Percentiles rank a stretch among this genome's conserved stretches.
Evolutionary conservation across 1,140 invertebrate genomes (phyloP).

Genomic region (Macrostomum lignano): DNA sequence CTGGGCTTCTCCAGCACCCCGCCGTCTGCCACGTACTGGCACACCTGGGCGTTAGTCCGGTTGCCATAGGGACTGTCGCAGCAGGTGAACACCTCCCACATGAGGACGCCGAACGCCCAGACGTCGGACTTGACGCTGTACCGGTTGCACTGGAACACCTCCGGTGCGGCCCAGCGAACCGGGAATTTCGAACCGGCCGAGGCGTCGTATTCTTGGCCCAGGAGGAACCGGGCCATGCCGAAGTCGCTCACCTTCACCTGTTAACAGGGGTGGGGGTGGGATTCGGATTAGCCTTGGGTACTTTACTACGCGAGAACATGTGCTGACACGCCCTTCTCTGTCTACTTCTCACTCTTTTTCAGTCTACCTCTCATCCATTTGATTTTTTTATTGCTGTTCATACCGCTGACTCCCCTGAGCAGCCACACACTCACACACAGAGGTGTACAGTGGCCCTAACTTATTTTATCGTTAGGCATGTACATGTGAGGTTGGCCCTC

Average conservation of each 20-base stretch:
- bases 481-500: too few relatives aligned
- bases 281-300: too few relatives aligned
- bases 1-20: conserved; percentile 13
- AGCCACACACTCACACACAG: too few relatives aligned
- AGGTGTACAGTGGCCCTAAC: too few relatives aligned
- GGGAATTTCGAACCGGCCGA: conserved; percentile 81
- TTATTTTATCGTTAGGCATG: too few relatives aligned
- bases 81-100: conserved; percentile 40
- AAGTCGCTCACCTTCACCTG: conserved; percentile 28
- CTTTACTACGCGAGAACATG: too few relatives aligned
- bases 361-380: too few relatives aligned
- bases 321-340: too few relatives aligned
- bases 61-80: conserved; percentile 18
- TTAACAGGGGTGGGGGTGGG: too few relatives aligned
- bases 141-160: conserved; percentile 73
- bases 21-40: conserved; percentile 20
- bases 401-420: too few relatives aligned
- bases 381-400: too few relatives aligned
- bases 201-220: conserved; percentile 80
- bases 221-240: conserved; percentile 40
- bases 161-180: conserved; percentile 83
- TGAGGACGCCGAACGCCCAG: conserved; percentile 76
- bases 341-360: too few relatives aligned
- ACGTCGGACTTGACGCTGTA: conserved; percentile 87
- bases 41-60: conserved; percentile 44